Percentiles rank a stretch among this genome's conserved stretches.
phyloP scores from a whole-genome alignment of 2,113 vertebrate species.

The Globicephala melas region DNA sequence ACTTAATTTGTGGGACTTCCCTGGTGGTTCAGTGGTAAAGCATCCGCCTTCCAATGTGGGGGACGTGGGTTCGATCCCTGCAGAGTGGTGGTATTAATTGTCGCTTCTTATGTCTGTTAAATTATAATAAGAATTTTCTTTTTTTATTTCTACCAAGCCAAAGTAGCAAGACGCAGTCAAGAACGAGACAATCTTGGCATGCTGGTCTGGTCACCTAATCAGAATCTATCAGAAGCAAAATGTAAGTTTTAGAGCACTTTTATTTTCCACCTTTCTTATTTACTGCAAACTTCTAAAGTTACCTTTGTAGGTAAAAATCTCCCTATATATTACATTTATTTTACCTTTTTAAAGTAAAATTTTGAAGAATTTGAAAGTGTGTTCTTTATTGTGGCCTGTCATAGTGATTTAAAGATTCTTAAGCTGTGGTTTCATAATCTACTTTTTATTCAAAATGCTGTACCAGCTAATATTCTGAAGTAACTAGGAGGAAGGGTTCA shows the following conservation, averaged over 20 bases:
- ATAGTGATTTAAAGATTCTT: conserved; percentile 21
- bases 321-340: background rate
- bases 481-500: background rate
- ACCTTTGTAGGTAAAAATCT: background rate
- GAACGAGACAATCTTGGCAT: conserved; percentile 95
- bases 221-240: conserved; percentile 92
- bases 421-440: background rate
- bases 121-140: conserved; percentile 41
- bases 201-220: conserved; percentile 97
- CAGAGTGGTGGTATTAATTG: background rate
- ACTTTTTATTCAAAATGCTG: background rate
- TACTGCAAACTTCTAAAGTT: background rate
- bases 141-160: conserved; percentile 81
- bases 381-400: background rate
- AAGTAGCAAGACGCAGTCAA: conserved; percentile 90
- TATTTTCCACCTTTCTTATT: background rate
- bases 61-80: no score
- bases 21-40: no score
- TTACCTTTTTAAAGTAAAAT: background rate
- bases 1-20: background rate
- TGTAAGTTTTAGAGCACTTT: conserved; percentile 84
- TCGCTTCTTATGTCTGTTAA: conserved; percentile 7
- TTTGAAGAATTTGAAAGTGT: background rate
- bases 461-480: background rate
- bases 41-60: no score